Percentiles rank a stretch among this genome's conserved stretches.
These are phyloP conservation scores for Tarsius wallacei DNA, from an alignment of 2,797 vertebrate species.

Conservation along the genomic window DNA sequence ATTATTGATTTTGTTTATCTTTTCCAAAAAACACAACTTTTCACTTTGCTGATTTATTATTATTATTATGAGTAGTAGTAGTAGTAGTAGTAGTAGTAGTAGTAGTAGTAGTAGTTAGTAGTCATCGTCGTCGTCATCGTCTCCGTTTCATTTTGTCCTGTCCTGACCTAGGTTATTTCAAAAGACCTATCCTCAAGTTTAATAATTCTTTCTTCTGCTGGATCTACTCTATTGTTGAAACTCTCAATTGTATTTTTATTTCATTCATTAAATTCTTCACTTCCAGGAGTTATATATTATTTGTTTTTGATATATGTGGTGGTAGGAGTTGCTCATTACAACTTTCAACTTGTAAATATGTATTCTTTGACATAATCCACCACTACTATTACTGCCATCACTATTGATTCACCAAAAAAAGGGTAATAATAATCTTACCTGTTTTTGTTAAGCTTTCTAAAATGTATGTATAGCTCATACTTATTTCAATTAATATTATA, in stretches of 20 bases:
- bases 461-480: not conserved
- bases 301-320: not conserved
- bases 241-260: not conserved
- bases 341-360: not conserved
- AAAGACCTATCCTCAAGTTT: not conserved
- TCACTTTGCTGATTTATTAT: not conserved
- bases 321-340: not conserved
- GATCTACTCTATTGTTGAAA: not conserved
- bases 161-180: not conserved
- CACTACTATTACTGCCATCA: not conserved
- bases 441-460: not conserved
- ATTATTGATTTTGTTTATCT: not conserved
- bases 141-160: not conserved
- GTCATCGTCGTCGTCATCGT: not conserved
- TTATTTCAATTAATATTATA: not conserved
- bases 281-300: not conserved
- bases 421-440: not conserved
- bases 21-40: not conserved
- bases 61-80: not conserved
- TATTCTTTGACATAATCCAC: not conserved
- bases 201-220: not conserved
- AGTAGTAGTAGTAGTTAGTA: no score
- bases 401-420: not conserved
- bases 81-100: no score
- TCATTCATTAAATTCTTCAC: not conserved